Evolutionary conservation across 1,140 invertebrate genomes (phyloP).

Genomic region (Cherax quadricarinatus): DNA sequence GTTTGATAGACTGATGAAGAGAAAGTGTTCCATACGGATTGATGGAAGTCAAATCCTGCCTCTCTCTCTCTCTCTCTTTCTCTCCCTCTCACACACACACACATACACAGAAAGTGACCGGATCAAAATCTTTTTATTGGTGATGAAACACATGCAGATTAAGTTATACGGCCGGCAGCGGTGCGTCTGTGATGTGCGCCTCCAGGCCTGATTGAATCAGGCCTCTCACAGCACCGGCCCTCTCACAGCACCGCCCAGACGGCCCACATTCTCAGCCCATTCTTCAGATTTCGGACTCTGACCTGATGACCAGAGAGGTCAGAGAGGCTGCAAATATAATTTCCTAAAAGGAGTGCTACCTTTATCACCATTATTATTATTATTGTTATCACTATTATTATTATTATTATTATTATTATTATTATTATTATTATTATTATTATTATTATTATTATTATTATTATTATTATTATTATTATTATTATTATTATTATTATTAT

Average conservation of each 20-base stretch:
- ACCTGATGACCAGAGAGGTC: neutral
- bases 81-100: constrained; percentile 1
- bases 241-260: neutral
- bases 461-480: too few species aligned
- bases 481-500: too few species aligned
- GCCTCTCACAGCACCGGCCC: neutral
- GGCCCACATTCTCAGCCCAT: neutral
- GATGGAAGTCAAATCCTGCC: neutral
- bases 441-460: too few species aligned
- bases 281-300: neutral
- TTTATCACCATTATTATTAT: too few species aligned
- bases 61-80: neutral
- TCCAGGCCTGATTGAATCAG: neutral
- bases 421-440: too few species aligned
- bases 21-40: too few species aligned
- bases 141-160: constrained; percentile 18
- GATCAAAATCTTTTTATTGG: constrained; percentile 28
- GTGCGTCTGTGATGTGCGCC: neutral
- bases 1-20: too few species aligned
- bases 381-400: too few species aligned
- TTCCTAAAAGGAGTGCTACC: too few species aligned
- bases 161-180: neutral
- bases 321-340: too few species aligned
- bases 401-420: too few species aligned
- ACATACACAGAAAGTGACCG: neutral